These are phyloP conservation scores for Oryzias javanicus DNA, from an alignment of 2,113 vertebrate species.

Conservation along the genomic window DNA sequence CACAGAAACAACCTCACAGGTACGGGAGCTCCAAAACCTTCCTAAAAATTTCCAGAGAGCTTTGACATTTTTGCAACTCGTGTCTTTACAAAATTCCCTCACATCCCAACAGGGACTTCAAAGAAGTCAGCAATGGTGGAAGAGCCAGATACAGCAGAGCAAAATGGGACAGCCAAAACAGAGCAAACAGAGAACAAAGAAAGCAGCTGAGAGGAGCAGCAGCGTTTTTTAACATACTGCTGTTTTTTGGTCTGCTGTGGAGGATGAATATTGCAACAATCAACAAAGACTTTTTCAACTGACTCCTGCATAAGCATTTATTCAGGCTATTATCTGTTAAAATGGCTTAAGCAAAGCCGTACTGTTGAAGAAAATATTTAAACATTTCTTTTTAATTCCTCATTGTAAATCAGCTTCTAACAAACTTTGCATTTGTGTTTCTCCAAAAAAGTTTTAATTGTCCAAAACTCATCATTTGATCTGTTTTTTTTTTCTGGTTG, in stretches of 20 bases:
- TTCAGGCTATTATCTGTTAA: slow-evolving; percentile 1
- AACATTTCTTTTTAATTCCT: too few species aligned
- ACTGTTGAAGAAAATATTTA: neutral
- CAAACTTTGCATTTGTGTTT: too few species aligned
- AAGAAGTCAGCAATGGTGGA: slow-evolving; percentile 71
- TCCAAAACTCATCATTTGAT: neutral
- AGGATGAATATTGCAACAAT: slow-evolving; percentile 12
- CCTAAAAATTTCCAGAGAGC: neutral
- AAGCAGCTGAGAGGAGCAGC: slow-evolving; percentile 39
- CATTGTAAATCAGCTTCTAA: too few species aligned
- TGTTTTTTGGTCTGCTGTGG: neutral
- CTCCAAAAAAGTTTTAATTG: too few species aligned
- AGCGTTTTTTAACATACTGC: too few species aligned
- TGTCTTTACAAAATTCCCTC: neutral
- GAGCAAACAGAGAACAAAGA: slow-evolving; percentile 38
- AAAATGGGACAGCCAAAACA: slow-evolving; percentile 31
- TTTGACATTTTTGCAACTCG: slow-evolving; percentile 1
- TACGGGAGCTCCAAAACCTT: slow-evolving; percentile 54
- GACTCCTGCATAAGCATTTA: neutral
- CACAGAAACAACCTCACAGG: slow-evolving; percentile 85
- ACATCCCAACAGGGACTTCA: slow-evolving; percentile 55
- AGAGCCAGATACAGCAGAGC: slow-evolving; percentile 43
- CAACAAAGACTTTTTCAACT: slow-evolving; percentile 5
- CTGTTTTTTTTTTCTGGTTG: slow-evolving; percentile 9
- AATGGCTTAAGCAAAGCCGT: neutral